A percentile compares a stretch with the other conserved stretches of the same genome.
These are phyloP conservation scores for Ceratina japonica DNA, from an alignment of 1,140 invertebrate genomes.

Conservation along the genomic window DNA sequence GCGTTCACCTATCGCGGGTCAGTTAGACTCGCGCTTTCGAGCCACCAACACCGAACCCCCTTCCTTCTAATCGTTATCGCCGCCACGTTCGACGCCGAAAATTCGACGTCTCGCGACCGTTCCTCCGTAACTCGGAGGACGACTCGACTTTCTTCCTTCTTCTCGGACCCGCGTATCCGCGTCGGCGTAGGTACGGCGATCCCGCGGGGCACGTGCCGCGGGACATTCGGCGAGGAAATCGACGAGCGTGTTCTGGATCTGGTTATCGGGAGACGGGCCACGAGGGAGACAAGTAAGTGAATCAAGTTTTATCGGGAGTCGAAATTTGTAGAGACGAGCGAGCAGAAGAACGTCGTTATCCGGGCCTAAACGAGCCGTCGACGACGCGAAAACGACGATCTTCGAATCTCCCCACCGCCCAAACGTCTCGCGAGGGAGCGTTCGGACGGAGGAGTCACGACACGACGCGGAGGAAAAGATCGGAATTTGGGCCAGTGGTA, in stretches of 20 bases:
- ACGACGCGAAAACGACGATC: no score
- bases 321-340: no score
- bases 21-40: slow-evolving; percentile 76
- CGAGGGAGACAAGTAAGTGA: background rate
- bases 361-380: no score
- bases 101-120: background rate
- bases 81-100: background rate
- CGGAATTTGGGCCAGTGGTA: slow-evolving; percentile 54
- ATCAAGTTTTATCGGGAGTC: background rate
- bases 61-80: slow-evolving; percentile 22
- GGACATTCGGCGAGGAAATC: background rate
- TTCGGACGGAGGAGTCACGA: background rate
- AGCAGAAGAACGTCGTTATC: no score
- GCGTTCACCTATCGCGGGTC: slow-evolving; percentile 73
- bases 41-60: slow-evolving; percentile 67
- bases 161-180: no score
- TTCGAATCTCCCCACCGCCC: background rate
- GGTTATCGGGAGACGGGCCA: background rate
- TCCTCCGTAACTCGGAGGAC: background rate
- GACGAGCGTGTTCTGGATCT: background rate
- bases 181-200: no score
- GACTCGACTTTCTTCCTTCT: background rate
- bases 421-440: background rate
- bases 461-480: background rate
- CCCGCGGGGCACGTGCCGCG: background rate